Base-by-base conservation (phyloP, 2,797 vertebrate species). In the Sciurus vulgaris region DNA sequence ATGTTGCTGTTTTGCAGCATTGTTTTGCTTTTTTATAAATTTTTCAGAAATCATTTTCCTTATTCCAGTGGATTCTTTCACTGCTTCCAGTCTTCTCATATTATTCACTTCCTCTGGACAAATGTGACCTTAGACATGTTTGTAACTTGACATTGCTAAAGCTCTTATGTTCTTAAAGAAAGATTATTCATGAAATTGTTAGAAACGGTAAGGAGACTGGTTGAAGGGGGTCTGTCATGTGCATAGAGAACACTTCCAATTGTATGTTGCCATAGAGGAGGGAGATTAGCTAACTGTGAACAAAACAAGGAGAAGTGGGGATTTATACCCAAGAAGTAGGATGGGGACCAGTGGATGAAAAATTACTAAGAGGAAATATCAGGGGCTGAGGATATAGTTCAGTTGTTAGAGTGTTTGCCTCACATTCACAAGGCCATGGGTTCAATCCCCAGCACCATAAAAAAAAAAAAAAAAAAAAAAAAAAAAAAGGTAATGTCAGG, bases 21-120 rank as follows among this genome's bases (percentile, higher is more conserved):
- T 59, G 35, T 67, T 76, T 89, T 63, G 54, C 35, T 2, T 94
- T 67, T 78, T 79, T n/a, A 49, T 83, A 30, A 88, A 76, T 86
- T 95, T 93, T 94, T 76, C 44, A 77, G 44, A 67, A 49, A 24
- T 82, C 49, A 9, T 76, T 92, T 90, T 92, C 14, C 47, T 94
- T 72, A 61, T 14, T 92, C n/a, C 4, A 65, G 6, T 83, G 30
- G 18, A 70, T 61, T 77, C 18, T 69, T 56, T 6, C 69, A 26
- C 18, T 15, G 30, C 1, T 41, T 89, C 67, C 76, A 20, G 0
- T 89, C 26, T 70, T 73, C 30, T 56, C 8, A 38, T 17, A 61
- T 38, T 74, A 72, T 54, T 54, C 15, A 26, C 0, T 76, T 47
- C 69, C 41, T 33, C 20, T 95, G 72, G 13, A 65, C 18, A 88